Evolutionary conservation across 2,113 vertebrate genomes (phyloP), one percentile per base, ranked within the genome.

Genomic region (Entelurus aequoreus): DNA sequence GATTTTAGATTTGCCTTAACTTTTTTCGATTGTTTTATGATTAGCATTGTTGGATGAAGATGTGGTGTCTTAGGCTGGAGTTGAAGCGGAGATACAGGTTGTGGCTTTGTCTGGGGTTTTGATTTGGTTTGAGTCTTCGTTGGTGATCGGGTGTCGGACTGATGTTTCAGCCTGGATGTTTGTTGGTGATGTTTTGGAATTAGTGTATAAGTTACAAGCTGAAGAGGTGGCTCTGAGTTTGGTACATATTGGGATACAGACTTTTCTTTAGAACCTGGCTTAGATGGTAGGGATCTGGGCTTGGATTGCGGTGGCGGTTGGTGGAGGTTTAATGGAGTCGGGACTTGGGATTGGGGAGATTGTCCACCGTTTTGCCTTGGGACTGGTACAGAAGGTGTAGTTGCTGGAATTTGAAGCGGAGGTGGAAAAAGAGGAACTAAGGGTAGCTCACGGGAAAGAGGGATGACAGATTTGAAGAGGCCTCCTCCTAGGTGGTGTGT

Each of bases 401-500:
- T 74, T 28, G 65, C 19, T 69, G 73, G 64, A 55, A 50, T 64
- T 15, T 68, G 37, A 62, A 37, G 57, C 59, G 58, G 50, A 50
- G 49, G 42, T 44, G 3, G 61, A 16, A 55, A 44, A 35, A 62
- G 72, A 19, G 80, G 59, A 66, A 52, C 46, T 67, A 63, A 49
- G 10, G 55, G 59, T 37, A 68, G 35, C 57, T 80, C 68, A 21
- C 60, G 14, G 21, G 60, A 68, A 74, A 64, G 66, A 76, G 78
- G 63, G 11, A 80, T 63, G 62, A 72, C 44, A 74, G 76, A 77
- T 79, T 68, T 76, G 74, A 60, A 71, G 38, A 72, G 63, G 57
- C 78, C 68, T 78, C 56, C 79, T 82, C 80, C 80, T 88, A 68
- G 78, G 52, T 82, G 55, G 40, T 40, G 8, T 49, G 16, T 44